Evolutionary conservation across 2,797 vertebrate genomes (phyloP).

Genomic region (Gymnocypris eckloni): DNA sequence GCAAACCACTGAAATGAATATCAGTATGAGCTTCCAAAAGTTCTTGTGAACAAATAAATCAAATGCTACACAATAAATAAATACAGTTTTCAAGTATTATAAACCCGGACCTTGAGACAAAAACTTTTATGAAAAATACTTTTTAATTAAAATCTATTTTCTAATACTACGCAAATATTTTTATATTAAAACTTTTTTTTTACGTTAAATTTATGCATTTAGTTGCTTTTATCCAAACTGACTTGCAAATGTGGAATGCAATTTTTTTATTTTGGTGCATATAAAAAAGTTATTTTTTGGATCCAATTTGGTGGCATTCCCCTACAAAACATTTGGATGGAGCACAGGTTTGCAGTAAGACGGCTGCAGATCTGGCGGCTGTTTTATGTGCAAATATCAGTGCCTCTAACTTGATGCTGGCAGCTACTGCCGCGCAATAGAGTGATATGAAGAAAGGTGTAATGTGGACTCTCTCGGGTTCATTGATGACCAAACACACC

Average conservation of each 20-base stretch:
- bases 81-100: neutral
- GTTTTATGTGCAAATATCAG: neutral
- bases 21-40: neutral
- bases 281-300: neutral
- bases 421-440: neutral
- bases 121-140: neutral
- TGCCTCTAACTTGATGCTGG: neutral
- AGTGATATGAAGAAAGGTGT: neutral
- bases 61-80: neutral
- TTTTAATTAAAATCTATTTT: neutral
- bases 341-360: neutral
- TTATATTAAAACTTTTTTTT: neutral
- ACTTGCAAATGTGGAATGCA: neutral
- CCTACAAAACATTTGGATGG: neutral
- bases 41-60: neutral
- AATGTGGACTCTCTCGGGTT: slow-evolving; percentile 1
- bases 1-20: neutral
- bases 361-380: neutral
- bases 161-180: neutral
- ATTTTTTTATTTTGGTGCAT: too few species aligned
- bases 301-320: neutral
- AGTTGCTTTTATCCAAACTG: slow-evolving; percentile 3
- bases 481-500: slow-evolving; percentile 20
- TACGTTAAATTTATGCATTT: neutral
- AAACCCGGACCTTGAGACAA: neutral